These are phyloP conservation scores for Tinea pellionella DNA, from an alignment of 2,888 invertebrate species.

Conservation along the genomic window DNA sequence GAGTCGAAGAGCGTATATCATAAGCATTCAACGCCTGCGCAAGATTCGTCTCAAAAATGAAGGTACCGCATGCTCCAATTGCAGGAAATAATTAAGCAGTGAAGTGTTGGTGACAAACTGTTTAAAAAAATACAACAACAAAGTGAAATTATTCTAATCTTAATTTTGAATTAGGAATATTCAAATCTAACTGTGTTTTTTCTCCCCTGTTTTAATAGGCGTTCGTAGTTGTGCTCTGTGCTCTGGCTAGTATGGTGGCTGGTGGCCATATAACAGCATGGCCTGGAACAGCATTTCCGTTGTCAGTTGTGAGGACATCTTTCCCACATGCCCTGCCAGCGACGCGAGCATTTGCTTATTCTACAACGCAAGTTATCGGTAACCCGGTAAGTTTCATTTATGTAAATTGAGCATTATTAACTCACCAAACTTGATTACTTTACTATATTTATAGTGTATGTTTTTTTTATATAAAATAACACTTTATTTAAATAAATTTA, in stretches of 20 bases:
- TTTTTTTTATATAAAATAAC: too few relatives aligned
- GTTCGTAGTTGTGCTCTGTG: slow-evolving; percentile 28
- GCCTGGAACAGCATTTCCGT: slow-evolving; percentile 29
- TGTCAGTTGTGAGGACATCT: slow-evolving; percentile 31
- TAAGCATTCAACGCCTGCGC: slow-evolving; percentile 5
- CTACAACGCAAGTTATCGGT: slow-evolving; percentile 45
- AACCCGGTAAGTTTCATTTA: slow-evolving; percentile 36
- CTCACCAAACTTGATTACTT: too few relatives aligned
- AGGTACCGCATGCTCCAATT: background rate
- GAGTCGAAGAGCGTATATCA: background rate
- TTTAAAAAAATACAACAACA: background rate
- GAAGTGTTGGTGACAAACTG: background rate
- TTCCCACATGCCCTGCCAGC: slow-evolving; percentile 28
- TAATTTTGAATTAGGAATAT: too few relatives aligned
- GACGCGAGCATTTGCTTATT: slow-evolving; percentile 43
- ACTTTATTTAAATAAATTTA: too few relatives aligned
- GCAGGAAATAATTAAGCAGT: background rate
- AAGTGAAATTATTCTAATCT: background rate
- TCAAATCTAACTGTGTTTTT: background rate
- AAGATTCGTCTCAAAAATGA: background rate
- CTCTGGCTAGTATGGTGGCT: slow-evolving; percentile 28
- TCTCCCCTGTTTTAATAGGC: background rate
- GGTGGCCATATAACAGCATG: slow-evolving; percentile 30
- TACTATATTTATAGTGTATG: too few relatives aligned
- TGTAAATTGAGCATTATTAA: background rate